Percentiles rank a stretch among this genome's conserved stretches.
Evolutionary conservation across 2,113 vertebrate species (phyloP).

Genomic region (Oxygymnocypris stewartii): DNA sequence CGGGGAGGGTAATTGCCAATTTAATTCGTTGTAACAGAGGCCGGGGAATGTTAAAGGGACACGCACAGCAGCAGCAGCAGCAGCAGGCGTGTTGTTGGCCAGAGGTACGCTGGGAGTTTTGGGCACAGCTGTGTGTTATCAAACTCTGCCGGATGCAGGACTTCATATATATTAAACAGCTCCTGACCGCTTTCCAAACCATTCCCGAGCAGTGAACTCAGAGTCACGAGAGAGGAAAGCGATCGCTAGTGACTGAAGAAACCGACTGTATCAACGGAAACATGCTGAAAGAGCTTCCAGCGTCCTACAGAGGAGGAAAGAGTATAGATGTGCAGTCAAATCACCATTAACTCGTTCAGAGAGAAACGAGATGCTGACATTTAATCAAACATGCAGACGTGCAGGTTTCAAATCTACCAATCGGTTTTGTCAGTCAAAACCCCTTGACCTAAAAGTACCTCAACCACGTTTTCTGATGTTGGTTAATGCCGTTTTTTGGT

Average conservation of each 20-base stretch:
- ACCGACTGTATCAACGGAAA: conserved; percentile 7
- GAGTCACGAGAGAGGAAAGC: conserved; percentile 13
- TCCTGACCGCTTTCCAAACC: too few species aligned
- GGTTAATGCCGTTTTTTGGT: too few species aligned
- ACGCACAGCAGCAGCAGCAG: too few species aligned
- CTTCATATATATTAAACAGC: neutral
- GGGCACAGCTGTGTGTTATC: conserved; percentile 27
- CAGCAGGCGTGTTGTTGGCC: neutral
- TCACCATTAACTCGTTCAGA: neutral
- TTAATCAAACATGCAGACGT: neutral
- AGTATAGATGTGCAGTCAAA: neutral
- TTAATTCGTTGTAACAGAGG: conserved; percentile 51
- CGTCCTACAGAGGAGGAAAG: neutral
- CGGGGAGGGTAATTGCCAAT: conserved; percentile 52
- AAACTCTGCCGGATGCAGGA: neutral
- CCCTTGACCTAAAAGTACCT: neutral
- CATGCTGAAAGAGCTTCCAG: conserved; percentile 28
- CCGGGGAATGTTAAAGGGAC: neutral
- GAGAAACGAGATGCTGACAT: neutral
- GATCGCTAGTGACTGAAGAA: conserved; percentile 10
- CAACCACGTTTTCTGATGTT: too few species aligned
- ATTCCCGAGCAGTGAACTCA: conserved; percentile 3
- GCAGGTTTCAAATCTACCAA: neutral
- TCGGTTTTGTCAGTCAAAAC: neutral
- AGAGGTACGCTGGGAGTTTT: neutral